phyloP scores from a whole-genome alignment of 2,888 invertebrate genomes.

The Mimas tiliae region DNA sequence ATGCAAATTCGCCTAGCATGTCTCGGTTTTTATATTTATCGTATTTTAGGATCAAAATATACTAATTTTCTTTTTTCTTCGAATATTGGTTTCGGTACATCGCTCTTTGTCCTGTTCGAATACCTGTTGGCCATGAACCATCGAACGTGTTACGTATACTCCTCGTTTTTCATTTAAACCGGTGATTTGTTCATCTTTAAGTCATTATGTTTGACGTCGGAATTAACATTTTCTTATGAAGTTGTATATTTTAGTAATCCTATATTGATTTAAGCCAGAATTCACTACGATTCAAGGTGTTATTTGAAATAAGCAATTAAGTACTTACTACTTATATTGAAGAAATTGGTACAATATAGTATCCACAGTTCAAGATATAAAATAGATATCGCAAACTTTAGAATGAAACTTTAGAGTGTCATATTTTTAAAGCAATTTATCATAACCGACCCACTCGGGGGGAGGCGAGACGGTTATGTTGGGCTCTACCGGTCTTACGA shows the following conservation, averaged over 20 bases:
- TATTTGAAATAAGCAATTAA: background rate
- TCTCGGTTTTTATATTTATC: background rate
- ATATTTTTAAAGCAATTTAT: no score
- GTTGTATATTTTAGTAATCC: background rate
- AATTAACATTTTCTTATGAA: constrained; percentile 19
- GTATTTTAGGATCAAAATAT: background rate
- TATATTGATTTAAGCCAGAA: background rate
- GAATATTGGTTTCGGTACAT: background rate
- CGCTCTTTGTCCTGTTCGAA: background rate
- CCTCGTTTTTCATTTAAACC: constrained; percentile 20
- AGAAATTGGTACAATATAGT: background rate
- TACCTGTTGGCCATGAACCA: constrained; percentile 20
- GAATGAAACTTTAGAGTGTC: no score
- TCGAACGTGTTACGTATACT: constrained; percentile 1
- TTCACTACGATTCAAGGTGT: background rate
- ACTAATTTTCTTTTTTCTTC: background rate
- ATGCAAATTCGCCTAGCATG: no score
- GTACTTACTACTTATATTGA: no score
- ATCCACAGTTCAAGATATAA: background rate
- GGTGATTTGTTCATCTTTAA: constrained; percentile 2
- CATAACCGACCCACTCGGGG: no score
- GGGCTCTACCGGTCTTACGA: no score
- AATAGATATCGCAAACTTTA: no score
- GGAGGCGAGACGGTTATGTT: no score
- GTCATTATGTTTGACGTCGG: constrained; percentile 9